phyloP scores from a whole-genome alignment of 2,888 invertebrate species.

The Drosophila koepferae region DNA sequence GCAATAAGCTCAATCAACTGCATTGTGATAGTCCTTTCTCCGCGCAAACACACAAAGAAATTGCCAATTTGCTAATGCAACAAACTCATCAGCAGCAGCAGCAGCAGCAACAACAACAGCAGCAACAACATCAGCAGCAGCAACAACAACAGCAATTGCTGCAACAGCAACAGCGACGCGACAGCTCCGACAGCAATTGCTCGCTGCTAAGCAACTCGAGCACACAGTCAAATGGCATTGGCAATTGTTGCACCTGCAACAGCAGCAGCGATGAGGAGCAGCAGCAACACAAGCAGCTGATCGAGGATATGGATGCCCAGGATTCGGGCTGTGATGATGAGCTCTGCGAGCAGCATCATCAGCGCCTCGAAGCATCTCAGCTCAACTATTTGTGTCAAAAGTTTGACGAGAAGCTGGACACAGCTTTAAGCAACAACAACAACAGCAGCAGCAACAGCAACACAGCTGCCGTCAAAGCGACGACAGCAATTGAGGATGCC shows the following conservation, averaged over 20 bases:
- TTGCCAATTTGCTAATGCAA: constrained; percentile 71
- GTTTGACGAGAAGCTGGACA: constrained; percentile 85
- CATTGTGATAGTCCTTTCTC: constrained; percentile 80
- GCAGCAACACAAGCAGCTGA: constrained; percentile 54
- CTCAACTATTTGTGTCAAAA: constrained; percentile 85
- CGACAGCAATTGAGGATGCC: constrained; percentile 59
- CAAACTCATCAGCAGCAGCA: constrained; percentile 69
- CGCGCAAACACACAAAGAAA: constrained; percentile 74
- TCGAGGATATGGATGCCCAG: constrained; percentile 76
- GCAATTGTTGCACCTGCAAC: constrained; percentile 80
- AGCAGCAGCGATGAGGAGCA: constrained; percentile 41
- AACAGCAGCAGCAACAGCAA: constrained; percentile 41
- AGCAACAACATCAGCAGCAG: constrained; percentile 57
- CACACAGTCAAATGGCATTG: constrained; percentile 69
- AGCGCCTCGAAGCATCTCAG: constrained; percentile 74
- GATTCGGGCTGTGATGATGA: constrained; percentile 85
- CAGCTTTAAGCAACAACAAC: constrained; percentile 67
- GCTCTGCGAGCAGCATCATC: constrained; percentile 78
- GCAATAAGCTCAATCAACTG: constrained; percentile 68
- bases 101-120: constrained; percentile 65
- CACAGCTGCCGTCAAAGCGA: constrained; percentile 26
- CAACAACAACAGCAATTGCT: constrained; percentile 55
- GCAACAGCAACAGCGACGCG: constrained; percentile 78
- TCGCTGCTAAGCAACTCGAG: constrained; percentile 84
- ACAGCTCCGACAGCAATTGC: constrained; percentile 85